These are phyloP conservation scores for Sebastes diploproa DNA, from an alignment of 2,797 vertebrate genomes.

Conservation along the genomic window DNA sequence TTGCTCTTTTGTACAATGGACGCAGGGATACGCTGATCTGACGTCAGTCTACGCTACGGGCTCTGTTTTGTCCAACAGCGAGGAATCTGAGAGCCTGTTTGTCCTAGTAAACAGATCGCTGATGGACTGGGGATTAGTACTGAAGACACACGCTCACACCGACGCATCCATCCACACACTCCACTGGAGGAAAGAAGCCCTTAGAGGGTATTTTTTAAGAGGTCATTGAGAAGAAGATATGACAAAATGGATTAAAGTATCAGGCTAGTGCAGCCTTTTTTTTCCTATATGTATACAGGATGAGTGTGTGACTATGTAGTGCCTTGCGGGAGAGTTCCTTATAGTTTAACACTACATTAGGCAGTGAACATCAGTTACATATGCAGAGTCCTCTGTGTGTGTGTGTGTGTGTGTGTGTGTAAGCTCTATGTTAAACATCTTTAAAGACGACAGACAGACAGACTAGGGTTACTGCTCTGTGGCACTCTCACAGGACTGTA, in stretches of 20 bases:
- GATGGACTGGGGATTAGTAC: slow-evolving; percentile 50
- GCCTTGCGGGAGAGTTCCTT: slow-evolving; percentile 28
- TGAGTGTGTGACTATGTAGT: slow-evolving; percentile 36
- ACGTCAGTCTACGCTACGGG: slow-evolving; percentile 46
- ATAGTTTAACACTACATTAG: slow-evolving; percentile 54
- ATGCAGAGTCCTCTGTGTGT: slow-evolving; percentile 37
- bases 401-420: slow-evolving; percentile 29
- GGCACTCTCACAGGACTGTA: slow-evolving; percentile 71
- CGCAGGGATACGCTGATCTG: slow-evolving; percentile 44
- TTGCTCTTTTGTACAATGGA: slow-evolving; percentile 30
- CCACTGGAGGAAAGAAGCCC: slow-evolving; percentile 69
- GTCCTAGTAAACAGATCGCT: slow-evolving; percentile 34
- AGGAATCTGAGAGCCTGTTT: slow-evolving; percentile 35
- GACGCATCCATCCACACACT: slow-evolving; percentile 52
- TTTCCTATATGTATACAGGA: slow-evolving; percentile 50
- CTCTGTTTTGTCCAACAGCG: slow-evolving; percentile 29
- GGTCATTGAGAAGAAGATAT: slow-evolving; percentile 68
- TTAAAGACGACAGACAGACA: slow-evolving; percentile 66
- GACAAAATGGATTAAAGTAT: slow-evolving; percentile 49
- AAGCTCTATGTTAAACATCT: slow-evolving; percentile 70
- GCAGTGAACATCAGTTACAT: slow-evolving; percentile 65
- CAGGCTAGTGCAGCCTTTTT: slow-evolving; percentile 35
- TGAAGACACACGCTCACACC: slow-evolving; percentile 10
- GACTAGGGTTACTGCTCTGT: slow-evolving; percentile 71
- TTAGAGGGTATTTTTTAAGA: slow-evolving; percentile 65